phyloP scores from a whole-genome alignment of 1,140 invertebrate genomes.

The Steinernema khuongi region DNA sequence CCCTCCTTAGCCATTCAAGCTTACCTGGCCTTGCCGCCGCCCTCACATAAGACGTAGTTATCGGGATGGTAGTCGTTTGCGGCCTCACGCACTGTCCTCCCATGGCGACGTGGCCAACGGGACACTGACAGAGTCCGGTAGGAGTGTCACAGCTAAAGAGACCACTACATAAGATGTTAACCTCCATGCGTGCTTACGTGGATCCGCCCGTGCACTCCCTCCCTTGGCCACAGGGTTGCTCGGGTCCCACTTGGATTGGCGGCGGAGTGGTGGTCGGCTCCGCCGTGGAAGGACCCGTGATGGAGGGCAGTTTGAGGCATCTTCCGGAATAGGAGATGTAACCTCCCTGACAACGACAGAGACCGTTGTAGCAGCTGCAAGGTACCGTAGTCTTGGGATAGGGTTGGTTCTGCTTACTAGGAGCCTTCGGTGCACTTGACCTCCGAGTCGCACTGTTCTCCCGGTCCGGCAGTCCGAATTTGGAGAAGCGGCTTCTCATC shows the following conservation, averaged over 20 bases:
- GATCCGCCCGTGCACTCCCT: constrained; percentile 33
- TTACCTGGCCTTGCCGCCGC: background rate
- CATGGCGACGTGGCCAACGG: constrained; percentile 29
- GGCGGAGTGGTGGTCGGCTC: constrained; percentile 9
- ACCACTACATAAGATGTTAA: background rate
- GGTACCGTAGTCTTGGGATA: background rate
- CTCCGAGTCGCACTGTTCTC: constrained; percentile 40
- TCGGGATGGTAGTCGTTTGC: background rate
- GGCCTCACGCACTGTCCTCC: constrained; percentile 29
- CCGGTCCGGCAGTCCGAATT: constrained; percentile 35
- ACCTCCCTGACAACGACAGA: constrained; percentile 46
- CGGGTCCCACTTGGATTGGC: background rate
- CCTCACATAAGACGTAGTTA: background rate
- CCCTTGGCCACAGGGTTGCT: constrained; percentile 32
- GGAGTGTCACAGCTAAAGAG: constrained; percentile 31
- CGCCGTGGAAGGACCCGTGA: background rate
- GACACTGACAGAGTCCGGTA: constrained; percentile 40
- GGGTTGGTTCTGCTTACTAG: constrained; percentile 31
- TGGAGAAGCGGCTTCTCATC: constrained; percentile 35
- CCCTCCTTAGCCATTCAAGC: background rate
- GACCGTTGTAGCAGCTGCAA: constrained; percentile 44
- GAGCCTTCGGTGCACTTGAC: constrained; percentile 43
- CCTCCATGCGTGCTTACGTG: background rate
- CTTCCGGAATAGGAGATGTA: constrained; percentile 42
- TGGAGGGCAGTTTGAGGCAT: constrained; percentile 35